Conservation (phyloP, 2,888 invertebrate species). For the Lasioglossum figueresi region DNA sequence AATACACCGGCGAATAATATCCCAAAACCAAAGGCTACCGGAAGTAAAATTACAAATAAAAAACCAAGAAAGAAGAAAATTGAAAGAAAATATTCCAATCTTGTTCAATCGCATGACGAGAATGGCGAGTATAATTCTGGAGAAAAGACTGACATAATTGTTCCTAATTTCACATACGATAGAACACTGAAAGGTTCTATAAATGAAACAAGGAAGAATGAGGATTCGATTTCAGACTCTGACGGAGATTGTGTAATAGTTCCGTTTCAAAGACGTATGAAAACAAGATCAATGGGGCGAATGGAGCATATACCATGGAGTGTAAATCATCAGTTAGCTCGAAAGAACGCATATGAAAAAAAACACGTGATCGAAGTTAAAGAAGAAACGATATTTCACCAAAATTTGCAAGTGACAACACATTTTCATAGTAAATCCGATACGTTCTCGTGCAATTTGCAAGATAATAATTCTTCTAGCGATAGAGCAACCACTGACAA, state of each 20-base stretch:
- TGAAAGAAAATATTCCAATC: neutral
- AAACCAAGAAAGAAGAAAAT: neutral
- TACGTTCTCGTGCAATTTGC: neutral
- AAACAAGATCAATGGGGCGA: neutral
- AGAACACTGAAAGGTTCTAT: no score
- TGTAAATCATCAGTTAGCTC: neutral
- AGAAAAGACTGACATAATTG: neutral
- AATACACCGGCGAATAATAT: neutral
- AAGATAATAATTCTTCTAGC: neutral
- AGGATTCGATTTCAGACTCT: neutral
- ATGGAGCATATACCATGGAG: rapidly evolving
- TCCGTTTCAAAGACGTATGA: neutral
- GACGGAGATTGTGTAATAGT: neutral
- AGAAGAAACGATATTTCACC: neutral
- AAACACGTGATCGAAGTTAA: neutral
- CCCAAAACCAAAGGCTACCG: neutral
- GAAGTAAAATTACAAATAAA: neutral
- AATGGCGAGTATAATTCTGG: neutral
- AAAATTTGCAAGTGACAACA: neutral
- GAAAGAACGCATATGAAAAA: neutral
- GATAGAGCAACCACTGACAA: neutral
- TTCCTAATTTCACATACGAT: neutral
- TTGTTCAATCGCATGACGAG: neutral
- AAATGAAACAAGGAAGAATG: neutral
- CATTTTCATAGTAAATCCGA: neutral